Evolutionary conservation across 2,113 vertebrate species (phyloP), one percentile per base, ranked within the genome.

Genomic region (Gulo gulo): DNA sequence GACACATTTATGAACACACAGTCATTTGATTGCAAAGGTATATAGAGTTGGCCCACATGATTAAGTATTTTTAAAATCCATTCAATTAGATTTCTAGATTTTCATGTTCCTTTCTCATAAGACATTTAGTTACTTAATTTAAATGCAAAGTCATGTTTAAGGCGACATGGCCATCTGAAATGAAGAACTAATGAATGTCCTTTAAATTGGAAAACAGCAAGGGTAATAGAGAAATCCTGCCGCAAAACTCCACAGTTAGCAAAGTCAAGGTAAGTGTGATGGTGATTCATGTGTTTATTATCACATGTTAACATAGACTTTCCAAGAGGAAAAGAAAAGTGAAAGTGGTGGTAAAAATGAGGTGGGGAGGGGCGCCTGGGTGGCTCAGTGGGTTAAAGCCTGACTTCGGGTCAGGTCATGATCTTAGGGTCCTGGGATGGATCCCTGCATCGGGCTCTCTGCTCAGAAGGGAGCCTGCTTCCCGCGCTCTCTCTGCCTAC

Each of bases 81-180:
- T 55, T 93, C 50, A 80, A 6, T 71, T 92, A 7, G 10, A 94
- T 52, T 87, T 95, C 73, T 83, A n/a, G 63, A 80, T 93, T 83
- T 93, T 69, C 39, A 52, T 71, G 34, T 83, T 90, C 63, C n/a
- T 92, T 86, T 91, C 78, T 95, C 29, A 23, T 50, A 91, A 84
- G 67, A 76, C 67, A 91, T 52, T 76, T 80, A 78, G 59, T 96
- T 89, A 39, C 63, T 95, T 78, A 89, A 83, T 97, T 93, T 87
- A 80, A 96, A 86, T 61, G 55, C 84, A 96, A 91, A 92, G 36
- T 50, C 82, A 78, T 80, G 50, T 96, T 93, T 95, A 82, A 81
- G 79, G 69, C 84, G 63, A 92, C 79, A 92, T 10, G 18, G 55
- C 21, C 23, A 69, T 86, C 23, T 84, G 69, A 83, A 97, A 74